Evolutionary conservation across 2,888 invertebrate genomes (phyloP), one percentile per base, ranked within the genome.

Genomic region (Eubasilissa splendida): DNA sequence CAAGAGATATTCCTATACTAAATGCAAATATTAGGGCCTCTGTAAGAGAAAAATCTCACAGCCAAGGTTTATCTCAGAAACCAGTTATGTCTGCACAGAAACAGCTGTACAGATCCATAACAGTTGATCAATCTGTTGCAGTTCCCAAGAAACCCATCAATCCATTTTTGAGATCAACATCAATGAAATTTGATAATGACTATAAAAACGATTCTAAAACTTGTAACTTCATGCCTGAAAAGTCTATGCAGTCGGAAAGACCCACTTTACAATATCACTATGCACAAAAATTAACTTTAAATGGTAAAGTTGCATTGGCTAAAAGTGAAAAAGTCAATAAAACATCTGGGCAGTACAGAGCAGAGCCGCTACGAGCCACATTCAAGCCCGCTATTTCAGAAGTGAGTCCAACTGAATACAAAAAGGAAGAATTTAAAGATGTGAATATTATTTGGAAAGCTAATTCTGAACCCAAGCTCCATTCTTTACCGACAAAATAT

Each of bases 181-280:
- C 82, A 12, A 83, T 84, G 76, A 83, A 82, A 75, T 81, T 82
- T 56, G 84, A 84, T 76, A 59, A 59, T 31, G 80, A 81, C 71
- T 77, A 83, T 52, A 82, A 82, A 59, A 60, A 52, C 68, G 78
- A 81, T 50, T 63, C 73, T 31, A 71, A 78, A 31, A 60, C 60
- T n/a, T 33, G 42, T 63, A 71, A 53, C 31, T 68, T 50, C 14
- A 50, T 68, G 52, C 59, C 60, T 12, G 76, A 80, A 54, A 80
- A 60, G 22, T 59, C 74, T 9, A 71, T 53, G 54, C 78, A 79
- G 33, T 59, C 88, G 0, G 89, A 89, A 78, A 87, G 89, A 82
- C 89, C 90, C 3, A 90, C 88, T 84, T 85, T 90, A 71, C 87
- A 90, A 84, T 90, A 89, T 85, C 87, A 88, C 4, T 88, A 88